A percentile compares a stretch with the other conserved stretches of the same genome.
phyloP scores from a whole-genome alignment of 2,888 invertebrate species.

The Reticulitermes lucifugus region DNA sequence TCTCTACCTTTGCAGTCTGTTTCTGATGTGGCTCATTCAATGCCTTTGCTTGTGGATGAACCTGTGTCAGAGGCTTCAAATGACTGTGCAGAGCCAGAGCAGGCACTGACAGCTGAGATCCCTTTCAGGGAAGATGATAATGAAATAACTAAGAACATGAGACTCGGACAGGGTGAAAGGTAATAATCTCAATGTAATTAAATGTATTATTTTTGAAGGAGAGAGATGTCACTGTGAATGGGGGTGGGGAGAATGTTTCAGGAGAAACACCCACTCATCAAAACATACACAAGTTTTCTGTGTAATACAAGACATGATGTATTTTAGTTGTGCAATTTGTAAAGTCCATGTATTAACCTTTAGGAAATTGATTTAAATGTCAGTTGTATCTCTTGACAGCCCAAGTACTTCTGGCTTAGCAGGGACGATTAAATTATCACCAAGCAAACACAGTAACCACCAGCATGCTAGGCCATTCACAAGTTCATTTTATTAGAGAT shows the following conservation, averaged over 20 bases:
- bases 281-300: no score
- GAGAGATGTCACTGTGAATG: not conserved
- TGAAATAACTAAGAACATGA: slow-evolving; percentile 2
- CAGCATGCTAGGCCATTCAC: no score
- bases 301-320: no score
- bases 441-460: no score
- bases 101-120: not conserved
- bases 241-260: not conserved
- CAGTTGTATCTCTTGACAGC: no score
- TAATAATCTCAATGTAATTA: slow-evolving; percentile 24
- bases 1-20: not conserved
- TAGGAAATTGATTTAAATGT: no score
- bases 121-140: slow-evolving; percentile 1
- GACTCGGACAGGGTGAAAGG: slow-evolving; percentile 34
- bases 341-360: no score
- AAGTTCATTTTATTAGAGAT: no score
- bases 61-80: not conserved
- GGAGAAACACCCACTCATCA: no score
- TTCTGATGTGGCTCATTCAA: slow-evolving; percentile 24
- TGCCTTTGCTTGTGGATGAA: slow-evolving; percentile 41
- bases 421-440: no score
- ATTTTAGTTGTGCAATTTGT: no score
- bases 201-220: not conserved
- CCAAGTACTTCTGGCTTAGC: no score
- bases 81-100: not conserved